These are phyloP conservation scores for Thamnophis sirtalis DNA, from an alignment of 2,113 vertebrate genomes.

Conservation along the genomic window DNA sequence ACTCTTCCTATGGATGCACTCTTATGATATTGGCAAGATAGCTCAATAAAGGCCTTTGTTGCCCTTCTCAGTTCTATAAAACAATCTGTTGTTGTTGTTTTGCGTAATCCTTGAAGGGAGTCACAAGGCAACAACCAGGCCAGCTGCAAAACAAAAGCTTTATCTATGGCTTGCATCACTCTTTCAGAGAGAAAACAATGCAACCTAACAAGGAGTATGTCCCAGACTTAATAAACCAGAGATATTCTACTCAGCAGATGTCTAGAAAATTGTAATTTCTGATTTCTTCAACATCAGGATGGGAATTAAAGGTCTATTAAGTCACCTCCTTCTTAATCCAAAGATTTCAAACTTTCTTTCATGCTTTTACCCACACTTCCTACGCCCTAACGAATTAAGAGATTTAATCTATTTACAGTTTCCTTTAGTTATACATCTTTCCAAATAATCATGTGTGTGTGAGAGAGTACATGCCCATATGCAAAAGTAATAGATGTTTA, in stretches of 20 bases:
- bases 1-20: neutral
- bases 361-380: neutral
- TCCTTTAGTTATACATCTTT: neutral
- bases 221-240: neutral
- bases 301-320: neutral
- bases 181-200: neutral
- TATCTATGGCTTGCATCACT: constrained; percentile 4
- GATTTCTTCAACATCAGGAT: neutral
- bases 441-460: neutral
- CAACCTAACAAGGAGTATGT: neutral
- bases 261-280: neutral
- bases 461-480: neutral
- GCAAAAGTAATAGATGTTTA: neutral
- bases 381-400: neutral
- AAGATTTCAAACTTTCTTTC: neutral
- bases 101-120: constrained; percentile 41
- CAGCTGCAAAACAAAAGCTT: constrained; percentile 52
- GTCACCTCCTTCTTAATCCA: neutral
- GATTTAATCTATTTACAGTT: neutral
- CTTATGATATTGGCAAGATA: constrained; percentile 36
- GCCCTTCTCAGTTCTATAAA: constrained; percentile 36
- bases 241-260: neutral
- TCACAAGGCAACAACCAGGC: constrained; percentile 48
- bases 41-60: constrained; percentile 42
- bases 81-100: constrained; percentile 41